Evolutionary conservation across 2,797 vertebrate genomes (phyloP).

Genomic region (Zenarchopterus dispar): DNA sequence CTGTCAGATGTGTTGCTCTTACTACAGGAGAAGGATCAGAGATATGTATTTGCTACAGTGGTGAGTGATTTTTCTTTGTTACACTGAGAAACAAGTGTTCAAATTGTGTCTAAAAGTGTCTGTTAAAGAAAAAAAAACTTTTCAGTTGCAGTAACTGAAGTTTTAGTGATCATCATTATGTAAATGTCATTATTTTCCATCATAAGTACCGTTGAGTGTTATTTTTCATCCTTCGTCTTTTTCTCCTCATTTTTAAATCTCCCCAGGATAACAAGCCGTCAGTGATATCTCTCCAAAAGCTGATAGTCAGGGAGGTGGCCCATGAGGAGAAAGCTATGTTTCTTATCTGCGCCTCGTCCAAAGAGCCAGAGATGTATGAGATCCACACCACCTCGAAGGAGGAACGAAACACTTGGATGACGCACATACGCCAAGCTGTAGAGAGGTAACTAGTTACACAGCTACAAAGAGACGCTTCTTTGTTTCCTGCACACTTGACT

Average conservation of each 20-base stretch:
- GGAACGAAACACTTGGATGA: constrained; percentile 91
- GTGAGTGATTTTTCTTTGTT: constrained; percentile 75
- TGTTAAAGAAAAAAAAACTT: neutral
- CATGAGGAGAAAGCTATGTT: constrained; percentile 94
- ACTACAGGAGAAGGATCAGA: constrained; percentile 97
- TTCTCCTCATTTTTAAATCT: neutral
- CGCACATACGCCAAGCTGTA: constrained; percentile 89
- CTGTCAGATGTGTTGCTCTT: constrained; percentile 91
- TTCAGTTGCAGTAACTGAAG: neutral
- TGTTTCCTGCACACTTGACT: neutral
- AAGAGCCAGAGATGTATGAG: constrained; percentile 88
- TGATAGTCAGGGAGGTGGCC: constrained; percentile 95
- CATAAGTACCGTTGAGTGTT: neutral
- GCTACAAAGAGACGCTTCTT: neutral
- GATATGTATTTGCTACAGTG: constrained; percentile 91
- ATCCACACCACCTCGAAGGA: constrained; percentile 90
- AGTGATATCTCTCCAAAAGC: constrained; percentile 90
- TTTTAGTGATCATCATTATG: too few species aligned
- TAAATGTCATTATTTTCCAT: too few species aligned
- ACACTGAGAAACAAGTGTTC: neutral
- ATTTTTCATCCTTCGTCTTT: neutral
- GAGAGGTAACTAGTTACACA: constrained; percentile 59
- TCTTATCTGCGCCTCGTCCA: constrained; percentile 90
- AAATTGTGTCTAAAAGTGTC: too few species aligned
- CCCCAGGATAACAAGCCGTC: constrained; percentile 92